phyloP scores from a whole-genome alignment of 2,888 invertebrate genomes.

The Noctua janthe region DNA sequence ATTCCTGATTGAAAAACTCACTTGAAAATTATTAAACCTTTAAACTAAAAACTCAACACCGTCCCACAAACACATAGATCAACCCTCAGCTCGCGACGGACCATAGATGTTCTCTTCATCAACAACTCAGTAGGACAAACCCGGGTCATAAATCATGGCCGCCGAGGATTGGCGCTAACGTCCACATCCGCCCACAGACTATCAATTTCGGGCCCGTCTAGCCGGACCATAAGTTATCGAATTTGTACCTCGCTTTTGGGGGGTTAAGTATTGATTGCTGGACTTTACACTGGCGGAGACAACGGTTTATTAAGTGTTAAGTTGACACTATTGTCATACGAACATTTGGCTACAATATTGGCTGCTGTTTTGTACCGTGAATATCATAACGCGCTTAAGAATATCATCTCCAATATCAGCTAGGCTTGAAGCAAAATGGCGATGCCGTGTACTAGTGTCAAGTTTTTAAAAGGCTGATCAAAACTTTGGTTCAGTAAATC shows the following conservation, averaged over 20 bases:
- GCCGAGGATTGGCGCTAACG: conserved; percentile 72
- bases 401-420: not conserved
- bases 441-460: not conserved
- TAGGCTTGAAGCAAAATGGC: not conserved
- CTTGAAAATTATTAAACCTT: not conserved
- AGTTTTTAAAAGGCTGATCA: not conserved
- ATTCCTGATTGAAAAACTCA: not conserved
- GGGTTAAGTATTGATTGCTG: conserved; percentile 64
- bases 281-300: conserved; percentile 52
- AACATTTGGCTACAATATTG: not conserved
- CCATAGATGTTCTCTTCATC: conserved; percentile 60
- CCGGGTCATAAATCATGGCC: conserved; percentile 70
- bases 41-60: conserved; percentile 18
- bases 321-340: not conserved
- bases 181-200: conserved; percentile 75
- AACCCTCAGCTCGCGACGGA: conserved; percentile 42
- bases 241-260: conserved; percentile 68
- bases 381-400: not conserved
- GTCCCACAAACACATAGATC: conserved; percentile 35
- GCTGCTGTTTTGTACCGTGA: not conserved
- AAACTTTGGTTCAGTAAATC: not conserved
- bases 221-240: conserved; percentile 75
- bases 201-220: conserved; percentile 74
- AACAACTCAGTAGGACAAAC: conserved; percentile 64
- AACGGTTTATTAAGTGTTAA: conserved; percentile 39